Base-by-base conservation (phyloP, 2,113 vertebrate species). In the Menidia beryllina region DNA sequence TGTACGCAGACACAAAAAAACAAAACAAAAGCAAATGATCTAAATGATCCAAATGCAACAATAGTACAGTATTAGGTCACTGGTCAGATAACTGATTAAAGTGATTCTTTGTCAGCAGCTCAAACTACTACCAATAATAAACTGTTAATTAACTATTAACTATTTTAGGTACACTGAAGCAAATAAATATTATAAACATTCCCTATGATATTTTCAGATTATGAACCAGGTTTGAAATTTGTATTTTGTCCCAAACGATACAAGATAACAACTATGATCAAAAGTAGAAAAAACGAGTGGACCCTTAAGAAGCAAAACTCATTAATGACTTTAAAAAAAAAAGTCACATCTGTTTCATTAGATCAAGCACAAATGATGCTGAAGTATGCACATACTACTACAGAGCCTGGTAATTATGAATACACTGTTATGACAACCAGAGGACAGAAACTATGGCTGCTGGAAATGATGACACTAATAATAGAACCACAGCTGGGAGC, bases 401-500 rank as follows among this genome's bases (percentile, higher is more conserved):
- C 61, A n/a, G 7, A 39, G 61, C 56, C 36, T 34, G 43, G 17
- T 27, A 10, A 2, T 19, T 51, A 36, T 2, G 24, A 19, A 20
- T 56, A 8, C n/a, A n/a, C 8, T 30, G 30, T 30, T 8, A 30
- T 30, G 30, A 7, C 43, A 19, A 17, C 24, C 52, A 30, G 43
- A 52, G 43, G 11, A 56, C 14, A 63, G 15, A n/a, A n/a, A n/a
- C n/a, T 23, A 39, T 15, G 49, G 53, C 24, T 23, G 41, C 5
- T 60, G 47, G 55, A 56, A 27, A 14, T 21, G 43, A 65, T 27
- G 1, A 39, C 13, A 4, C 57, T 55, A 54, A 56, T 50, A 61
- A 71, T 56, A 82, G 58, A 48, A 47, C 34, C 17, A 43, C 56
- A 70, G 73, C 53, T 26, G 34, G 59, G 39, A 25, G 27, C 52